Evolutionary conservation across 2,113 vertebrate species (phyloP).

Genomic region (Oplegnathus fasciatus): DNA sequence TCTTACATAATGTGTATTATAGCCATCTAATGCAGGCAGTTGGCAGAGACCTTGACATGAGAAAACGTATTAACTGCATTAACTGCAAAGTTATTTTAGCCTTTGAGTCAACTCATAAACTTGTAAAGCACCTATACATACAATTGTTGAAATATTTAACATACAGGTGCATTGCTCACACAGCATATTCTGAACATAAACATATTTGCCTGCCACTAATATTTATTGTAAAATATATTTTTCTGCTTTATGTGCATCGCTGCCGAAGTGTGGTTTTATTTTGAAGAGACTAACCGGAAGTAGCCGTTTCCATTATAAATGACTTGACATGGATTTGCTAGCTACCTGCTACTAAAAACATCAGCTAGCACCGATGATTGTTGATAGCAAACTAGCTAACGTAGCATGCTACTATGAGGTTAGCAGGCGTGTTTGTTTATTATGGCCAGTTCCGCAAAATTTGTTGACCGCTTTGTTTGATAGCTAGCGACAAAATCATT

Average conservation of each 20-base stretch:
- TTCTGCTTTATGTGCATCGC: too few species aligned
- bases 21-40: too few species aligned
- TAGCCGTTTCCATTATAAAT: accelerated
- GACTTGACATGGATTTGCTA: background rate
- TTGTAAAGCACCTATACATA: too few species aligned
- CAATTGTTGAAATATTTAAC: too few species aligned
- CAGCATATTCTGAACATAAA: background rate
- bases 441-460: background rate
- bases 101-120: too few species aligned
- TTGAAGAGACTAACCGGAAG: conserved; percentile 35
- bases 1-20: too few species aligned
- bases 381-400: conserved; percentile 49
- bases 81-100: too few species aligned
- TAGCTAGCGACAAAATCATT: background rate
- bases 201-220: too few species aligned
- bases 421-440: conserved; percentile 47
- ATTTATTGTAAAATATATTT: background rate
- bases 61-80: too few species aligned
- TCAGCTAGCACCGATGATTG: conserved; percentile 48
- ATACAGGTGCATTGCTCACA: background rate
- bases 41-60: too few species aligned
- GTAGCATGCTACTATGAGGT: conserved; percentile 32
- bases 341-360: conserved; percentile 53
- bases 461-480: background rate
- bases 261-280: conserved; percentile 36